Base-by-base conservation (phyloP, 2,888 invertebrate species). In the Oscheius sp. region DNA sequence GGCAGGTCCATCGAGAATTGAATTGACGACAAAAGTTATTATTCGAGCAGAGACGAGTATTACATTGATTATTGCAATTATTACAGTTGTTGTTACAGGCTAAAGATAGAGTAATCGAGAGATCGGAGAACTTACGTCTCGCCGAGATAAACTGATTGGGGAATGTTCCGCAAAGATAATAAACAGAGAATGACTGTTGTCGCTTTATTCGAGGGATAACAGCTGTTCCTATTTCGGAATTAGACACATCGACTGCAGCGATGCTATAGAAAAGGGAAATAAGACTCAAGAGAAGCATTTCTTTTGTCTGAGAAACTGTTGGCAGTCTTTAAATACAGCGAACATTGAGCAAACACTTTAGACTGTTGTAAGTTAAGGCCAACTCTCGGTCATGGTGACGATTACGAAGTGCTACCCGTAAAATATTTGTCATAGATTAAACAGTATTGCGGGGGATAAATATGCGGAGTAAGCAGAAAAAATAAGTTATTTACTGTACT, bases 91-190 rank as follows among this genome's bases (percentile, higher is more conserved):
- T 63, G 63, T 70, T 70, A 54, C 75, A 75, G 28, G 70, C 75
- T 75, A 45, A 38, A 73, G 6, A 47, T 3, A 36, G 3, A 9
- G 8, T 14, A 2, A 36, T 22, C 6, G 12, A 22, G 5, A 45
- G 30, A 36, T 14, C 14, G 47, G 24, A 47, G 32, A 54, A 69
- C 73, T 72, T 38, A 75, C 73, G 73, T 41, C 70, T 70, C 24
- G 67, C 59, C 22, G 71, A 73, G 28, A 73, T 50, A 44, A 70
- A 73, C 57, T 75, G 73, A 50, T 75, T 75, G n/a, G 71, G 71
- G 20, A 68, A 70, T 32, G 44, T 72, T 33, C 75, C 75, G 36
- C 75, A 75, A 5, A 75, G 45, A 41, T 75, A 75, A 32, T 72
- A 74, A 54, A 68, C 36, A 26, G 65, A n/a, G 30, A 44, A 65